Conservation (phyloP, 2,888 invertebrate genomes). For the Ethmia dodecea region DNA sequence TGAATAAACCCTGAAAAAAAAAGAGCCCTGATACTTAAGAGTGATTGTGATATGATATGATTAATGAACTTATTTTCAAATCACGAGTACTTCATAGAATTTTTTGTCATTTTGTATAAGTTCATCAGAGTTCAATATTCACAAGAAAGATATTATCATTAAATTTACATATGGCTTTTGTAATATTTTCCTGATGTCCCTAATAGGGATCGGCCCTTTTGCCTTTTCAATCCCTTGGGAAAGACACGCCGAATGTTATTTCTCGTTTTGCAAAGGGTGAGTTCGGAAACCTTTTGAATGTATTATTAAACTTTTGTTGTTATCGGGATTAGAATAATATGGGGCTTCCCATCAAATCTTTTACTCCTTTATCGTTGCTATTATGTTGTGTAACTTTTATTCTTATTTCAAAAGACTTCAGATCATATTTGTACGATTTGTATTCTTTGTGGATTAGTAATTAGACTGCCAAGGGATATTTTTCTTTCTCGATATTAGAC, state of each 20-base stretch:
- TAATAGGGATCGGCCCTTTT: slow-evolving; percentile 58
- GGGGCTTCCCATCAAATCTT: slow-evolving; percentile 35
- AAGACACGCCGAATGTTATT: slow-evolving; percentile 55
- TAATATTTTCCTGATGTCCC: slow-evolving; percentile 51
- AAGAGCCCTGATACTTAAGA: too few species aligned
- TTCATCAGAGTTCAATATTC: too few species aligned
- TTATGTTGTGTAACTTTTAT: slow-evolving; percentile 15
- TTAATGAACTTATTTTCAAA: too few species aligned
- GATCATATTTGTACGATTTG: too few species aligned
- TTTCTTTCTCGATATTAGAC: too few species aligned
- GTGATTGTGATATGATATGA: too few species aligned
- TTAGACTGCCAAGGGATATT: too few species aligned
- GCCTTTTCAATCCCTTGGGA: slow-evolving; percentile 54
- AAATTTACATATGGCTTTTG: slow-evolving; percentile 23
- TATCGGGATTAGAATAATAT: slow-evolving; percentile 53
- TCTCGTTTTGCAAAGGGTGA: slow-evolving; percentile 44
- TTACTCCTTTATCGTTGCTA: slow-evolving; percentile 25
- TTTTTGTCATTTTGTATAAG: too few species aligned
- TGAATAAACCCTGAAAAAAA: too few species aligned
- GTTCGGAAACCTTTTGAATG: slow-evolving; percentile 49
- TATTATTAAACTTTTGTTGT: slow-evolving; percentile 63
- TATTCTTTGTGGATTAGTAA: too few species aligned
- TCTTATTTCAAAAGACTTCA: slow-evolving; percentile 4
- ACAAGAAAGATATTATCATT: slow-evolving; percentile 8
- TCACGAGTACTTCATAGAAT: too few species aligned